These are phyloP conservation scores for Mantis religiosa DNA, from an alignment of 2,888 invertebrate species.

Conservation along the genomic window DNA sequence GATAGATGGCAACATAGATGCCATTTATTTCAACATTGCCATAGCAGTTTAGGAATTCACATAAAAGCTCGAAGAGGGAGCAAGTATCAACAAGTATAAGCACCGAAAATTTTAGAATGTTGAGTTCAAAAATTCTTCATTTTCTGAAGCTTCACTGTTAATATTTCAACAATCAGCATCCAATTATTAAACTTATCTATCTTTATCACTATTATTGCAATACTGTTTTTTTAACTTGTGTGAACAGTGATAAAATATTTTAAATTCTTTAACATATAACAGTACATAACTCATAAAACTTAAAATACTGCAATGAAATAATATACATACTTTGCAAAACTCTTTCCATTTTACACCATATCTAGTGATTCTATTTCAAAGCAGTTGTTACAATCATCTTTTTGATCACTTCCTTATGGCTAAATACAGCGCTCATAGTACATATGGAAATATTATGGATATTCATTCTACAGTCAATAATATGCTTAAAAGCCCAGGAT, in stretches of 20 bases:
- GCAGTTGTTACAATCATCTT: background rate
- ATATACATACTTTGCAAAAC: background rate
- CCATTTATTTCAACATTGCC: background rate
- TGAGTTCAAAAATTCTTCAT: background rate
- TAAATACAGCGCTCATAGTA: background rate
- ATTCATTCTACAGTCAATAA: background rate
- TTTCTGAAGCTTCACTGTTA: background rate
- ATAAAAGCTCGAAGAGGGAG: conserved; percentile 10
- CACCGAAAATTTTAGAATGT: conserved; percentile 21
- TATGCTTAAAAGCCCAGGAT: background rate
- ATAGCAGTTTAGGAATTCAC: background rate
- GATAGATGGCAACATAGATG: background rate
- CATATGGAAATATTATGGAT: background rate
- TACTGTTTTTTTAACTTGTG: too few species aligned
- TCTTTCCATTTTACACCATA: background rate
- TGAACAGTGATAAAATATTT: background rate
- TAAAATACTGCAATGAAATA: background rate
- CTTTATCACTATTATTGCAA: background rate
- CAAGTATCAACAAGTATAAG: conserved; percentile 15
- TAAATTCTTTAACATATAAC: background rate
- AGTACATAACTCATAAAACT: background rate
- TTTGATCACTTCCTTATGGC: background rate
- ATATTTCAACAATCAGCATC: background rate
- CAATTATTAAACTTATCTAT: background rate
- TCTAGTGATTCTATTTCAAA: background rate